Evolutionary conservation across 2,797 vertebrate species (phyloP).

Genomic region (Sardinella longiceps): DNA sequence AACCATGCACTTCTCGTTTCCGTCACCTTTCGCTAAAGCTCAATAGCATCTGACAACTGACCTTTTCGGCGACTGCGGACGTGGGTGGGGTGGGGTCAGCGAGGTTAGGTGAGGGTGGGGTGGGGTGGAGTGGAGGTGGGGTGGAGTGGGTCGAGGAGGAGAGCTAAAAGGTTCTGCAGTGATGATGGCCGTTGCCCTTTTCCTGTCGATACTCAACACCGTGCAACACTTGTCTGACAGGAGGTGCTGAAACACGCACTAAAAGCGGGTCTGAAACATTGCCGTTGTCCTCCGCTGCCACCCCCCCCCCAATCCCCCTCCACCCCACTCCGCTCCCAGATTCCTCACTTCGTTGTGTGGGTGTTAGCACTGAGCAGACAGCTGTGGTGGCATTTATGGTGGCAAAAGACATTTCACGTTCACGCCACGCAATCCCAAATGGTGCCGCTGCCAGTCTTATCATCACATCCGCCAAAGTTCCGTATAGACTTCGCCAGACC

Average conservation of each 20-base stretch:
- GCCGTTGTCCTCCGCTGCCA: neutral
- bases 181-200: slow-evolving; percentile 53
- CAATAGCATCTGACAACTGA: slow-evolving; percentile 77
- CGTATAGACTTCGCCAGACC: neutral
- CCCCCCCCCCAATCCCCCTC: no score
- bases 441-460: neutral
- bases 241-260: slow-evolving; percentile 32
- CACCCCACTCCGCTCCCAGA: no score
- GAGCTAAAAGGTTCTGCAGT: slow-evolving; percentile 68
- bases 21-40: slow-evolving; percentile 70
- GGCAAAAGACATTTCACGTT: neutral
- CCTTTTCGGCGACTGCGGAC: slow-evolving; percentile 62
- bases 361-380: neutral
- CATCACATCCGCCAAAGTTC: neutral
- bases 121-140: neutral
- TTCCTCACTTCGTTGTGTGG: neutral
- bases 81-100: slow-evolving; percentile 34
- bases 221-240: slow-evolving; percentile 44
- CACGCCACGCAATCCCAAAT: neutral
- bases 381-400: neutral
- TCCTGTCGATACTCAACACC: slow-evolving; percentile 51
- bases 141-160: slow-evolving; percentile 63
- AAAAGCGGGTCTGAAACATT: neutral
- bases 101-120: slow-evolving; percentile 50
- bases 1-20: slow-evolving; percentile 47